phyloP scores from a whole-genome alignment of 2,888 invertebrate genomes.

The Caenorhabditis japonica region DNA sequence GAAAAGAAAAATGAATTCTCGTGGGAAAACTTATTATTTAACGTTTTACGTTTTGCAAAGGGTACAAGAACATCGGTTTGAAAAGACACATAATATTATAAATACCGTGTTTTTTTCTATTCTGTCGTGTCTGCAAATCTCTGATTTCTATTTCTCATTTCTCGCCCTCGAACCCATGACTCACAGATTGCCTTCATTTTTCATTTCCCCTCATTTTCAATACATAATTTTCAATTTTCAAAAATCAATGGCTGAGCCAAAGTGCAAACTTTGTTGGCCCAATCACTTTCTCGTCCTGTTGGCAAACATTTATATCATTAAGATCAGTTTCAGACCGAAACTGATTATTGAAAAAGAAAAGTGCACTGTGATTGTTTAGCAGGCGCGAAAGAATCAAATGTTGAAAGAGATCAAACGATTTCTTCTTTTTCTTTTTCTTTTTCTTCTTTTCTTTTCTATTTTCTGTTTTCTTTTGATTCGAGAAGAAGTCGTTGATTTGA shows the following conservation, averaged over 20 bases:
- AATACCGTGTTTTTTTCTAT: slow-evolving; percentile 5
- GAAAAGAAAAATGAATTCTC: slow-evolving; percentile 5
- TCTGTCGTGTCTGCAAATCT: neutral
- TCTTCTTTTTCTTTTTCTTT: slow-evolving; percentile 10
- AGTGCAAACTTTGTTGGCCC: slow-evolving; percentile 9
- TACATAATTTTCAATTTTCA: slow-evolving; percentile 7
- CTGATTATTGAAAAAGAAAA: no score
- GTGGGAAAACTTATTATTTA: slow-evolving; percentile 8
- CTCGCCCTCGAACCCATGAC: slow-evolving; percentile 4
- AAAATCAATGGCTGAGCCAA: slow-evolving; percentile 24
- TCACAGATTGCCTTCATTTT: slow-evolving; percentile 12
- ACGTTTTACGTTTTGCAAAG: neutral
- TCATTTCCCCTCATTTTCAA: slow-evolving; percentile 3
- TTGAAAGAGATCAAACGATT: slow-evolving; percentile 38
- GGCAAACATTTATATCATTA: slow-evolving; percentile 3
- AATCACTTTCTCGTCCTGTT: neutral
- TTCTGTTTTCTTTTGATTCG: slow-evolving; percentile 2
- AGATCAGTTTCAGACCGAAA: slow-evolving; percentile 43
- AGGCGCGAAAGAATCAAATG: slow-evolving; percentile 27
- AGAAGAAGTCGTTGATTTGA: no score
- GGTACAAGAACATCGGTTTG: no score
- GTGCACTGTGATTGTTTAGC: slow-evolving; percentile 14
- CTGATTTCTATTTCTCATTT: slow-evolving; percentile 2
- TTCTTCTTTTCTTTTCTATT: neutral
- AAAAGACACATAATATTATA: no score